A percentile compares a stretch with the other conserved stretches of the same genome.
phyloP scores from a whole-genome alignment of 2,113 vertebrate genomes.

The Platichthys stellatus region DNA sequence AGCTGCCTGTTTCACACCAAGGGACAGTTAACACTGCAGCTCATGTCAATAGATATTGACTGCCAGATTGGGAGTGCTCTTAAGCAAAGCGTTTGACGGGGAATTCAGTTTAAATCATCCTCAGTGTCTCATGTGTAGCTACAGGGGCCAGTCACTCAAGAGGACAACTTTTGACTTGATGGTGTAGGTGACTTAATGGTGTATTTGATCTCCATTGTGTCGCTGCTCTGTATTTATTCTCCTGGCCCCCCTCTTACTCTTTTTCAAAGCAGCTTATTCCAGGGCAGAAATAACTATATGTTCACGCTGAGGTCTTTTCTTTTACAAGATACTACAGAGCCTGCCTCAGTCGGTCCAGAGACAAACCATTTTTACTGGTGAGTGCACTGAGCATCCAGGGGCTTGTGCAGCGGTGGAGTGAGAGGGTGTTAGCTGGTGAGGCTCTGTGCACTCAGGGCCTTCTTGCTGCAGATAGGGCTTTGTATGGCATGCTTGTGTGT shows the following conservation, averaged over 20 bases:
- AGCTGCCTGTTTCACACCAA: conserved; percentile 71
- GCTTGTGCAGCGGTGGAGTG: conserved; percentile 65
- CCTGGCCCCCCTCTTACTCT: background rate
- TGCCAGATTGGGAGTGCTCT: conserved; percentile 68
- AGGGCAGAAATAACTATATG: conserved; percentile 52
- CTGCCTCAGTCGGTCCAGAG: conserved; percentile 64
- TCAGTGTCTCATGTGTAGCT: conserved; percentile 55
- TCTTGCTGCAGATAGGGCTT: conserved; percentile 74
- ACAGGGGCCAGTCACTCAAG: conserved; percentile 40
- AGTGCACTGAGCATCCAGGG: conserved; percentile 71
- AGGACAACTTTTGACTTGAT: conserved; percentile 44
- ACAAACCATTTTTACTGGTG: conserved; percentile 79
- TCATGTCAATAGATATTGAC: conserved; percentile 78
- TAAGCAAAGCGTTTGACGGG: conserved; percentile 56
- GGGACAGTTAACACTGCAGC: conserved; percentile 67
- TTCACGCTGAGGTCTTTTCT: conserved; percentile 53
- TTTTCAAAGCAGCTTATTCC: conserved; percentile 56
- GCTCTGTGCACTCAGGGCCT: conserved; percentile 63
- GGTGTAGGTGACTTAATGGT: conserved; percentile 39
- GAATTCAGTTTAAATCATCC: conserved; percentile 70
- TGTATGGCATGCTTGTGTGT: conserved; percentile 58
- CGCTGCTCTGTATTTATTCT: conserved; percentile 37
- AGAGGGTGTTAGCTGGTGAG: conserved; percentile 67
- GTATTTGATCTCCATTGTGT: conserved; percentile 55
- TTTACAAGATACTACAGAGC: conserved; percentile 47